Evolutionary conservation across 2,113 vertebrate genomes (phyloP).

Genomic region (Callorhinus ursinus): DNA sequence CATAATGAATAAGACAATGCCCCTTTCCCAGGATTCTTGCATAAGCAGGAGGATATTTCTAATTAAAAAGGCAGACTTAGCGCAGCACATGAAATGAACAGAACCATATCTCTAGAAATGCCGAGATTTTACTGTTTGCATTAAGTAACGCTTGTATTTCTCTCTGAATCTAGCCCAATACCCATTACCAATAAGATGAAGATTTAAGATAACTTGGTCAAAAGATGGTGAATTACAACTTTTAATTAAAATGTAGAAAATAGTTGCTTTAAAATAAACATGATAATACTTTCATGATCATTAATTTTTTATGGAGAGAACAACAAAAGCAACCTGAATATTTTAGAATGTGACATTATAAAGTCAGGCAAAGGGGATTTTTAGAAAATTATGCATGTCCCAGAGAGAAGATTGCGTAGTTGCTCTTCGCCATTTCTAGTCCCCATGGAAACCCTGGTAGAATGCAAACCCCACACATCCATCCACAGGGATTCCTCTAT

Average conservation of each 20-base stretch:
- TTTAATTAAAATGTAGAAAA: conserved; percentile 88
- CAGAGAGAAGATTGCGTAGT: conserved; percentile 20
- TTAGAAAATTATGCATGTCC: conserved; percentile 56
- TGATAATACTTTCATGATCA: conserved; percentile 80
- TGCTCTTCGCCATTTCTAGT: not conserved
- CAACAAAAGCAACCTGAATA: conserved; percentile 81
- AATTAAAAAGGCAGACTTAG: conserved; percentile 87
- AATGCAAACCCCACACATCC: not conserved
- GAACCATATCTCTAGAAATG: conserved; percentile 84
- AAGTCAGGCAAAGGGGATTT: conserved; percentile 64
- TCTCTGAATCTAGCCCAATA: conserved; percentile 82
- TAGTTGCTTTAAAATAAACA: conserved; percentile 86
- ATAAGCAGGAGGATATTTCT: conserved; percentile 86
- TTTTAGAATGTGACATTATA: conserved; percentile 76
- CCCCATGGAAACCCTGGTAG: not conserved
- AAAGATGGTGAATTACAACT: conserved; percentile 87
- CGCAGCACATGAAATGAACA: conserved; percentile 82
- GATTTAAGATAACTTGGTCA: conserved; percentile 87
- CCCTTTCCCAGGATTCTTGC: conserved; percentile 80
- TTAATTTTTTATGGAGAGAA: conserved; percentile 83
- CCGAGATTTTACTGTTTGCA: conserved; percentile 86
- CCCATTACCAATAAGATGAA: conserved; percentile 85
- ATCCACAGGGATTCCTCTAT: not conserved
- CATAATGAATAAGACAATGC: conserved; percentile 84
- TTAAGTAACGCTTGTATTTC: conserved; percentile 88